phyloP scores from a whole-genome alignment of 2,888 invertebrate species.

The Oxycera nigricornis region DNA sequence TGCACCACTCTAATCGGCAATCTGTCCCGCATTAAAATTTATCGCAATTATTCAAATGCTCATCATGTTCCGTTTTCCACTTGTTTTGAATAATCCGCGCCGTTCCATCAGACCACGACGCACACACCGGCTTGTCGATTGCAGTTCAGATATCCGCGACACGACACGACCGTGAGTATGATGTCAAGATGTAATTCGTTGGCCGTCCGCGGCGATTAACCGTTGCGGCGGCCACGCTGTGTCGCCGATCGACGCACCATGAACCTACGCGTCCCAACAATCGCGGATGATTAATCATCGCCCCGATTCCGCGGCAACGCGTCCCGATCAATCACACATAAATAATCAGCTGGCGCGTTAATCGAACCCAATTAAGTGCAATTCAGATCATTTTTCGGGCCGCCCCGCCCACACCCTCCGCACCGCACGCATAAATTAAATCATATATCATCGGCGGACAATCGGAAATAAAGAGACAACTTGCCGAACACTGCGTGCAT shows the following conservation, averaged over 20 bases:
- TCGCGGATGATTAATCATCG: slow-evolving; percentile 19
- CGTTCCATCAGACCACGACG: not conserved
- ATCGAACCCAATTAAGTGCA: slow-evolving; percentile 39
- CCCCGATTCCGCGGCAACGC: slow-evolving; percentile 20
- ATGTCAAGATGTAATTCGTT: slow-evolving; percentile 17
- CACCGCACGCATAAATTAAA: not conserved
- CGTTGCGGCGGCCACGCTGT: not conserved
- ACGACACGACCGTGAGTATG: slow-evolving; percentile 10
- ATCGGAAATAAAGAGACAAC: not conserved
- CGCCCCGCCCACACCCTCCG: not conserved
- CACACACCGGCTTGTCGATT: not conserved
- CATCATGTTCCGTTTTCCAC: not conserved
- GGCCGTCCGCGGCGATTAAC: not conserved
- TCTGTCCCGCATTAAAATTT: not conserved
- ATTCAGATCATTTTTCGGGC: slow-evolving; percentile 29
- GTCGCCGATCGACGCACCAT: not conserved
- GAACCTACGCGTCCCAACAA: not conserved
- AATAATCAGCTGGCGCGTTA: slow-evolving; percentile 36
- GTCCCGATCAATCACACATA: slow-evolving; percentile 29
- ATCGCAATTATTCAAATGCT: not conserved
- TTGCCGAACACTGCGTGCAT: not conserved
- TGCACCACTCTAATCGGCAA: no score
- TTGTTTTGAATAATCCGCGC: not conserved
- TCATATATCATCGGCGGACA: not conserved
- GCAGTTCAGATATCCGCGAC: not conserved